Evolutionary conservation across 2,797 vertebrate species (phyloP).

Genomic region (Dicrostonyx torquatus): DNA sequence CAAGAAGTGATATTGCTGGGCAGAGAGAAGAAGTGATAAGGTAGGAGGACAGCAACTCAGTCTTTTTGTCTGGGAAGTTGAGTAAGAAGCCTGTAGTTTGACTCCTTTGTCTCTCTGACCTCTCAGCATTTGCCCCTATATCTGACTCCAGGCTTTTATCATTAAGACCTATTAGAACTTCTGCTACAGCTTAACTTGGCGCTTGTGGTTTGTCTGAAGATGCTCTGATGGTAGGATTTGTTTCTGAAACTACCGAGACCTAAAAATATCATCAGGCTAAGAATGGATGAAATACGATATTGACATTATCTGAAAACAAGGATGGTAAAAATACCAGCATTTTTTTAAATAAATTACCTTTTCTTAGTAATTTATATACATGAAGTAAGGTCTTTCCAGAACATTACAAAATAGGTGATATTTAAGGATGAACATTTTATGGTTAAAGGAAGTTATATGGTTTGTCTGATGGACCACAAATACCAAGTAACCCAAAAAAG

Average conservation of each 20-base stretch:
- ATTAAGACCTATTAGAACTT: no score
- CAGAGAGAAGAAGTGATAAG: no score
- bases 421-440: conserved; percentile 11
- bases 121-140: no score
- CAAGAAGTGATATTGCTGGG: no score
- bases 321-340: background rate
- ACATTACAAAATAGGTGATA: background rate
- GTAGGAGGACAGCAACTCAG: no score
- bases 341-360: background rate
- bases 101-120: no score
- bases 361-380: background rate
- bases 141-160: no score
- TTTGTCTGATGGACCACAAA: background rate
- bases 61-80: no score
- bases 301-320: conserved; percentile 46
- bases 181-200: background rate
- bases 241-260: background rate
- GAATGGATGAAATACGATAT: no score
- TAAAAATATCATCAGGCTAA: background rate
- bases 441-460: background rate
- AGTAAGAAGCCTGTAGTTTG: no score
- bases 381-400: background rate
- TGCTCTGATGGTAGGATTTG: background rate
- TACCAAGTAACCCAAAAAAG: background rate
- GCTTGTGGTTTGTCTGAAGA: background rate